Conservation (phyloP, 2,888 invertebrate species). For the Drosophila mimica region DNA sequence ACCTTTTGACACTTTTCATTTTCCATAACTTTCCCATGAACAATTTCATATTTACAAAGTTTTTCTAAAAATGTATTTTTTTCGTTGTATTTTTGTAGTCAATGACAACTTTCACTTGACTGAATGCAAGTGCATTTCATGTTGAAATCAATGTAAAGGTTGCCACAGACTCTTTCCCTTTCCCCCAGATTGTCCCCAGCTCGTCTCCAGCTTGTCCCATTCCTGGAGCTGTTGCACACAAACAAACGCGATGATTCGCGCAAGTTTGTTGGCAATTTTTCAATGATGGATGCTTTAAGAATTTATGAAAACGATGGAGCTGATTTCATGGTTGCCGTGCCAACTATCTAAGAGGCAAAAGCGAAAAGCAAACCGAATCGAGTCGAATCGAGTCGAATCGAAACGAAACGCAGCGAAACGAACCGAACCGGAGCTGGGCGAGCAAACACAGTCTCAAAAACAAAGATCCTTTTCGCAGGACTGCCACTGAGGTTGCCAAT, state of each 20-base stretch:
- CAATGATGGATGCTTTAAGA: constrained; percentile 68
- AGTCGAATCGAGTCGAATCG: constrained; percentile 22
- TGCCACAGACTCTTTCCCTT: constrained; percentile 29
- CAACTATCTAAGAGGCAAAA: constrained; percentile 51
- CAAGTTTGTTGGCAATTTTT: constrained; percentile 59
- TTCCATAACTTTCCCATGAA: not conserved
- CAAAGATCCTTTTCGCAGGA: constrained; percentile 57
- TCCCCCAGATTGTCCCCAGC: not conserved
- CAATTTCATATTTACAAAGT: not conserved
- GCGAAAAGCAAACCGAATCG: constrained; percentile 23
- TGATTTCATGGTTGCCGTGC: constrained; percentile 59
- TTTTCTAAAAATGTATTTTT: not conserved
- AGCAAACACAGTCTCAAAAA: constrained; percentile 59
- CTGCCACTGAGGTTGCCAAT: constrained; percentile 50
- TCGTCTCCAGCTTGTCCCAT: not conserved
- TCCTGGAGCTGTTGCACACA: constrained; percentile 36
- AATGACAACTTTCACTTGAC: constrained; percentile 65
- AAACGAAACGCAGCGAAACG: constrained; percentile 33
- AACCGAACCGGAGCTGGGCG: constrained; percentile 58
- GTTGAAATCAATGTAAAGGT: constrained; percentile 64
- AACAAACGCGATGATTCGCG: constrained; percentile 29
- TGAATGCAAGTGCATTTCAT: constrained; percentile 60
- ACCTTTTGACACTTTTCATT: too few relatives aligned
- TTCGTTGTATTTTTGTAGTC: constrained; percentile 8
- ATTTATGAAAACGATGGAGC: constrained; percentile 68